Evolutionary conservation across 2,888 invertebrate species (phyloP).

Genomic region (Synanthedon tipuliformis): DNA sequence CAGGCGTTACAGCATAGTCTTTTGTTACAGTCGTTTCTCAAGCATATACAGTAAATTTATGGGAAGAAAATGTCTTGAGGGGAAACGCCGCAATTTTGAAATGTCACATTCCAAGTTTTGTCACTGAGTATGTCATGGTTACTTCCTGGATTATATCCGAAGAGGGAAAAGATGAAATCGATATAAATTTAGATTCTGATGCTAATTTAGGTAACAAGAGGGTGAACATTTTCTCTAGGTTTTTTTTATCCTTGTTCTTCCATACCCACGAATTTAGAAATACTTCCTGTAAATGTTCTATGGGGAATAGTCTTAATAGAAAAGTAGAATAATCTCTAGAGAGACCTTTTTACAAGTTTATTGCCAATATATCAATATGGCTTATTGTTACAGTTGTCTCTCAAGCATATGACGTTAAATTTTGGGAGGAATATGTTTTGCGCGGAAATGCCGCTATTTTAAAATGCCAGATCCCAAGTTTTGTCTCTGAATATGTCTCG

Average conservation of each 20-base stretch:
- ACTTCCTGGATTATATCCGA: conserved; percentile 89
- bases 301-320: no score
- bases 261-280: no score
- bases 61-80: conserved; percentile 91
- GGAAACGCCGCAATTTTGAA: conserved; percentile 91
- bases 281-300: no score
- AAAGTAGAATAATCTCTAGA: no score
- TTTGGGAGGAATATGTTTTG: conserved; percentile 92
- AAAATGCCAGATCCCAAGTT: conserved; percentile 94
- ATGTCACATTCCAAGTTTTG: conserved; percentile 94
- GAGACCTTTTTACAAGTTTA: no score
- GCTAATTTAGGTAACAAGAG: conserved; percentile 45
- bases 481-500: conserved; percentile 90
- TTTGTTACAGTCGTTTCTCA: conserved; percentile 86
- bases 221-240: neutral
- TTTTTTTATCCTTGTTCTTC: neutral
- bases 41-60: conserved; percentile 88
- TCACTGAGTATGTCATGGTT: conserved; percentile 89
- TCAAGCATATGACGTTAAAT: conserved; percentile 89
- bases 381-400: conserved; percentile 81
- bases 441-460: conserved; percentile 90
- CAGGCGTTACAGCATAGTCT: neutral
- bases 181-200: conserved; percentile 58
- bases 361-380: neutral
- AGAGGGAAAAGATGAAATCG: conserved; percentile 53